Conservation (phyloP, 2,888 invertebrate genomes). For the Dysmachus trigonus region DNA sequence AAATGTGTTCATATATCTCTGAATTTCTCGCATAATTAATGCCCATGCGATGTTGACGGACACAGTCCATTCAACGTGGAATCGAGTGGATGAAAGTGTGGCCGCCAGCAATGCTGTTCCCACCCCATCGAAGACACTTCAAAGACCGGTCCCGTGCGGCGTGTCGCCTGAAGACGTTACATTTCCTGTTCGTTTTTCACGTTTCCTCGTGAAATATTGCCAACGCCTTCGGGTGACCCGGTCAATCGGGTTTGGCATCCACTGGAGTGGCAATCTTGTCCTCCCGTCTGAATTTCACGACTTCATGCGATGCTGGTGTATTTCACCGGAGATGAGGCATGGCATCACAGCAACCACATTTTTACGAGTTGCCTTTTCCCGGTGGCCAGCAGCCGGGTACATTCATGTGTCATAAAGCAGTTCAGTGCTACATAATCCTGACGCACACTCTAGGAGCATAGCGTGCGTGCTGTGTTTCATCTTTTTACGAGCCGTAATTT, state of each 20-base stretch:
- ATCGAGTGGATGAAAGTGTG: constrained; percentile 15
- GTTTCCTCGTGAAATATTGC: not conserved
- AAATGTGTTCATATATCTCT: not conserved
- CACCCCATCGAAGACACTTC: constrained; percentile 23
- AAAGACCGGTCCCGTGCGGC: constrained; percentile 2
- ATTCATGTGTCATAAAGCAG: not conserved
- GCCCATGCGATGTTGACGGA: constrained; percentile 25
- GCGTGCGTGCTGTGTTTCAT: constrained; percentile 22
- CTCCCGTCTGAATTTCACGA: not conserved
- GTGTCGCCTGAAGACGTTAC: not conserved
- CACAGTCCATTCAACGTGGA: not conserved
- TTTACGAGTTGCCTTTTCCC: not conserved
- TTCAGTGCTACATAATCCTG: not conserved
- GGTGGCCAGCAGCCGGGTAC: not conserved
- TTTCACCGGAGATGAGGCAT: not conserved
- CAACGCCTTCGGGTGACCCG: constrained; percentile 30
- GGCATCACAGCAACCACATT: not conserved
- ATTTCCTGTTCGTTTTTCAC: not conserved
- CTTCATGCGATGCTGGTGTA: not conserved
- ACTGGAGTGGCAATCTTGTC: not conserved
- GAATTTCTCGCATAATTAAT: not conserved
- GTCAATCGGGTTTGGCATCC: constrained; percentile 27
- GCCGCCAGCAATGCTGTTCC: not conserved
- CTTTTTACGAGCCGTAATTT: constrained; percentile 42
- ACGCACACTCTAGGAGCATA: not conserved